These are phyloP conservation scores for Apis florea DNA, from an alignment of 1,140 invertebrate genomes.

Conservation along the genomic window DNA sequence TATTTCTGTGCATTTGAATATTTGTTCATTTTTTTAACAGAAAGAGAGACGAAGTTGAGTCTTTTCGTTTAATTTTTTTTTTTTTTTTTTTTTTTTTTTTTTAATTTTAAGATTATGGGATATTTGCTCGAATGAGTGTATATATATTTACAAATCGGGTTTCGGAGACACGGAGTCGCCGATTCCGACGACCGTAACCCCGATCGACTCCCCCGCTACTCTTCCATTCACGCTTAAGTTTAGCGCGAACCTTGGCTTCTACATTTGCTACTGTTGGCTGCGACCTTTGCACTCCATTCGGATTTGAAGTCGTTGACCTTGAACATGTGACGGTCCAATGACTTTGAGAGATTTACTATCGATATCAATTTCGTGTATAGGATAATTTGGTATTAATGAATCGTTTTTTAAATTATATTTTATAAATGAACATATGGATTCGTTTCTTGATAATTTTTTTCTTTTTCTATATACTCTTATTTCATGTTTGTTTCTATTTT, in stretches of 20 bases:
- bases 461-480: no score
- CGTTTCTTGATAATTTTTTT: no score
- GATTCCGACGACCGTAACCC: slow-evolving; percentile 41
- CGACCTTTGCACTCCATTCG: slow-evolving; percentile 80
- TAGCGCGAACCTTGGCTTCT: slow-evolving; percentile 53
- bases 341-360: neutral
- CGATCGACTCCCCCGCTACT: slow-evolving; percentile 1
- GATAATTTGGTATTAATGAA: neutral
- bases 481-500: no score
- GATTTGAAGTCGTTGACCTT: slow-evolving; percentile 70
- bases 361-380: no score
- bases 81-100: neutral
- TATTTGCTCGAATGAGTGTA: neutral
- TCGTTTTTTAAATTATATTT: neutral
- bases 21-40: neutral
- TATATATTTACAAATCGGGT: neutral
- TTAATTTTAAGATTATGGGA: neutral
- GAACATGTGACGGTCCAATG: slow-evolving; percentile 20
- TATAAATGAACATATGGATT: neutral
- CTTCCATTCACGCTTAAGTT: slow-evolving; percentile 44
- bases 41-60: neutral
- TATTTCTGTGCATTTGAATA: neutral
- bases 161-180: neutral
- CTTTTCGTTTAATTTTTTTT: neutral
- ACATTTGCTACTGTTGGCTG: slow-evolving; percentile 77